A percentile compares a stretch with the other conserved stretches of the same genome.
These are phyloP conservation scores for Macrotus californicus DNA, from an alignment of 2,113 vertebrate species.

Conservation along the genomic window DNA sequence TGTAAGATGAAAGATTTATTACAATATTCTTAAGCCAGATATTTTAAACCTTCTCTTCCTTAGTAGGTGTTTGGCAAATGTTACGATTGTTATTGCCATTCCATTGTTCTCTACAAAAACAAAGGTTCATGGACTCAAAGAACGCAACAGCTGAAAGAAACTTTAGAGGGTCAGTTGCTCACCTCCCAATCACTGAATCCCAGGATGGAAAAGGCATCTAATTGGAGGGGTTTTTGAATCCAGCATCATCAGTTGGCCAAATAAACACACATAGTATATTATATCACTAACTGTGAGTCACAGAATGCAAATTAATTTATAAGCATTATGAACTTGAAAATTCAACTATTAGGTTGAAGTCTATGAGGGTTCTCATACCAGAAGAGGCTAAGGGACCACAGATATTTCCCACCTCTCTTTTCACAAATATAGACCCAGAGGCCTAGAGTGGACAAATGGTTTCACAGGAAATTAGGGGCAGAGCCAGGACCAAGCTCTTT, in stretches of 20 bases:
- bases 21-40: not conserved
- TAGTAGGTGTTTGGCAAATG: not conserved
- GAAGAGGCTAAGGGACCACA: not conserved
- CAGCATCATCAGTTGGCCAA: not conserved
- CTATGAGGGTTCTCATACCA: not conserved
- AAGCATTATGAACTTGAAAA: not conserved
- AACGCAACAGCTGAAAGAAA: not conserved
- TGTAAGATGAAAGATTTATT: not conserved
- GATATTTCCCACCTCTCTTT: not conserved
- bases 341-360: not conserved
- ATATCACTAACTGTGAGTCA: not conserved
- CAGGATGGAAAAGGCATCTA: not conserved
- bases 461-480: not conserved
- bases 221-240: not conserved
- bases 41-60: not conserved
- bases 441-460: not conserved
- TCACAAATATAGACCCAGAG: not conserved
- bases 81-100: not conserved
- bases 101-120: not conserved
- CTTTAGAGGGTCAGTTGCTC: not conserved
- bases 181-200: not conserved
- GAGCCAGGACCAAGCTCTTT: not conserved
- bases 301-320: not conserved
- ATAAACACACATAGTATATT: not conserved
- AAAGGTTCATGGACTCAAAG: not conserved